Percentiles rank a stretch among this genome's conserved stretches.
Evolutionary conservation across 2,888 invertebrate species (phyloP).

Genomic region (Panzeria rudis): DNA sequence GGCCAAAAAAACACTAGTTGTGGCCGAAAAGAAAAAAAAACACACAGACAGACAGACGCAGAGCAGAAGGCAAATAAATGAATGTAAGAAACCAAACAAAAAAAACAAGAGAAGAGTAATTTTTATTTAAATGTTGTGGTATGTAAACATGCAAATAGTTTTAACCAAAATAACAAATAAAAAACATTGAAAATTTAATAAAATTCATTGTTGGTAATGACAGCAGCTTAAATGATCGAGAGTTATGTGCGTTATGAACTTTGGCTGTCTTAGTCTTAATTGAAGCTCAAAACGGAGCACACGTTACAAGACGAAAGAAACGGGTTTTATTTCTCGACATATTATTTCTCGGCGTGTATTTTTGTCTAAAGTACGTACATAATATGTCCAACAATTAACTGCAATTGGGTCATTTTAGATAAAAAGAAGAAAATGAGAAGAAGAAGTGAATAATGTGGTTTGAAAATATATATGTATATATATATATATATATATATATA

Average conservation of each 20-base stretch:
- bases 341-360: conserved; percentile 21
- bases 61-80: background rate
- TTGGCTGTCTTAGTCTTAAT: conserved; percentile 72
- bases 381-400: background rate
- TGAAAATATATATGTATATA: background rate
- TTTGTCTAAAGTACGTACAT: background rate
- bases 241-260: conserved; percentile 52
- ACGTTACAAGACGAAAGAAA: conserved; percentile 54
- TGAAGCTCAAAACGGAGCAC: conserved; percentile 74
- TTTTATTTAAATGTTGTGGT: conserved; percentile 14
- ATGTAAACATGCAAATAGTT: background rate
- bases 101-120: conserved; percentile 16
- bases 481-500: no score
- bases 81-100: background rate
- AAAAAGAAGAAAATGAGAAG: background rate
- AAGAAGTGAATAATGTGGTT: background rate
- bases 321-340: conserved; percentile 13
- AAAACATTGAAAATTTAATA: conserved; percentile 12
- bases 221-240: conserved; percentile 56
- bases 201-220: conserved; percentile 59
- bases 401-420: conserved; percentile 47
- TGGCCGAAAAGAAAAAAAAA: background rate
- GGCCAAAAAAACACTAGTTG: background rate
- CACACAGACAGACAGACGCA: background rate
- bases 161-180: conserved; percentile 31